Evolutionary conservation across 2,797 vertebrate genomes (phyloP), one percentile per base, ranked within the genome.

Genomic region (Clamator glandarius): DNA sequence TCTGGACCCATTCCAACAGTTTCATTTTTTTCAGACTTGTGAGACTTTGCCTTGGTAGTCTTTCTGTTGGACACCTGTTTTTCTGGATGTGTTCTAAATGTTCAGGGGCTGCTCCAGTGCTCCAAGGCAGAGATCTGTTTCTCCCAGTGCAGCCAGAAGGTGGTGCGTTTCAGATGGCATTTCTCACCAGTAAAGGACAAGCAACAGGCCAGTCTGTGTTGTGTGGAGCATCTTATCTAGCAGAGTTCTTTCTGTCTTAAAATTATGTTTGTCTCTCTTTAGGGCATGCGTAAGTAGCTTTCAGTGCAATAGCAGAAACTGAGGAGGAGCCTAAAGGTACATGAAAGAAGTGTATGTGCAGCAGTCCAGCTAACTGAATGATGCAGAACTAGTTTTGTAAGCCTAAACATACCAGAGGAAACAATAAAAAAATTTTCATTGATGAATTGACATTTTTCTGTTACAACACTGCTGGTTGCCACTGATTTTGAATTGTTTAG

Each of bases 261-360:
- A 26, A 23, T 6, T 5, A 31, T 54, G 20, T 29, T 58, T 2
- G 3, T 8, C 7, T 73, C 15, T 58, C 31, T 86, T 58, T 15
- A 29, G 33, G 44, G 26, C 3, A 1, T 6, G 3, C 2, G 4
- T 85, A 58, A 73, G 57, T 55, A 2, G 1, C 24, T n/a, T 46
- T 69, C 39, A 36, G 77, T 39, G 9, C 6, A 3, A 11, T 36
- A 39, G 20, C 26, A 48, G 25, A 20, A 35, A 3, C 28, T 50
- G 24, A 66, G 31, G 23, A 33, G 28, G 31, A 75, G 8, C 24
- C 23, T 54, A 23, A 74, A 74, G 55, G 12, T 50, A 20, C 0
- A 1, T 42, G 28, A 69, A 58, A 57, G 28, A 62, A 25, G 8
- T 33, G 17, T 57, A 35, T 7, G 2, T 67, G 19, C 25, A 73